These are phyloP conservation scores for Boloria euphrosyne DNA, from an alignment of 2,888 invertebrate genomes.

Conservation along the genomic window DNA sequence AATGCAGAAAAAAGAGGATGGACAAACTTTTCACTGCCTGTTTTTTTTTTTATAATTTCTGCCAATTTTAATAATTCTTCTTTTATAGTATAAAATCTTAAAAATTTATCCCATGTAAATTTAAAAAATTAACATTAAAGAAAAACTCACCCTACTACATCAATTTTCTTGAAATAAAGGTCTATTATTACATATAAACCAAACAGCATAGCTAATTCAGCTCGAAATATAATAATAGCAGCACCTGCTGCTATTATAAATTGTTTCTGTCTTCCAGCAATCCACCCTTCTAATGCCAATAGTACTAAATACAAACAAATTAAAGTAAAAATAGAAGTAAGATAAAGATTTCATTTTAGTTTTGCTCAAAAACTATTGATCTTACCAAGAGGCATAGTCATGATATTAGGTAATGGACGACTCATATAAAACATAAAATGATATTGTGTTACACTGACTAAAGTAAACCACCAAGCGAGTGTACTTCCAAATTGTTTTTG, in stretches of 20 bases:
- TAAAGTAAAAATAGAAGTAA: background rate
- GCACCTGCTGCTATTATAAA: slow-evolving; percentile 94
- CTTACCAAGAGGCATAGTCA: slow-evolving; percentile 95
- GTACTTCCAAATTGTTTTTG: slow-evolving; percentile 89
- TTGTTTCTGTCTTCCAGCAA: slow-evolving; percentile 87
- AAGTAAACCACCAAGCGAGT: slow-evolving; percentile 90
- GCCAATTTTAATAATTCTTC: no score
- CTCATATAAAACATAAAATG: slow-evolving; percentile 99
- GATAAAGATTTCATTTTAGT: slow-evolving; percentile 13
- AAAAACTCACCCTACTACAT: slow-evolving; percentile 56
- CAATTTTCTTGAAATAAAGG: slow-evolving; percentile 86
- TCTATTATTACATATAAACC: slow-evolving; percentile 93
- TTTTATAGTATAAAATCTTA: no score
- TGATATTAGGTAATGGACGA: slow-evolving; percentile 96
- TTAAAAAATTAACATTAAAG: no score
- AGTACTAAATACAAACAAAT: slow-evolving; percentile 83
- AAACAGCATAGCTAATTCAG: slow-evolving; percentile 93
- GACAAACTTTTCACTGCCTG: no score
- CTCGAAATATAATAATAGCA: slow-evolving; percentile 94
- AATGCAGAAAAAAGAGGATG: no score
- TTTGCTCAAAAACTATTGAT: slow-evolving; percentile 20
- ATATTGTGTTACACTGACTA: slow-evolving; percentile 95
- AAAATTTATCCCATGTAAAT: no score
- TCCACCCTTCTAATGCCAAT: slow-evolving; percentile 92
- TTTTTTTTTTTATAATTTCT: no score